Evolutionary conservation across 2,797 vertebrate species (phyloP).

Genomic region (Danio tinwini): DNA sequence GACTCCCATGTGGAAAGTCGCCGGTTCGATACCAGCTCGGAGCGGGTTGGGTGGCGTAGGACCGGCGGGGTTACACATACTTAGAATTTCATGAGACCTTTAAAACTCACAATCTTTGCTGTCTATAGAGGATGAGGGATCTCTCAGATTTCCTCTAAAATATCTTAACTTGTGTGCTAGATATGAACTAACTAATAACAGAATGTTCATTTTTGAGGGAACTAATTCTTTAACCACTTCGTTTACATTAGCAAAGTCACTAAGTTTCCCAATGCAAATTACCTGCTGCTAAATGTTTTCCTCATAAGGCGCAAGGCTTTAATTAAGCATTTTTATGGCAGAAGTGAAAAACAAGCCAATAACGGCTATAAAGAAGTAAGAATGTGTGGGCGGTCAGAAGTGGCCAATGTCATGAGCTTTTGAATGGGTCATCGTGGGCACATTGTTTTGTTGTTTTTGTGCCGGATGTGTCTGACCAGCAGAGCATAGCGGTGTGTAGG

Average conservation of each 20-base stretch:
- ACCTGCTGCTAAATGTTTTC: conserved; percentile 59
- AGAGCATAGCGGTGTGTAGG: conserved; percentile 12
- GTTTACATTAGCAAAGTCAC: background rate
- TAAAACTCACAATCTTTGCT: no score
- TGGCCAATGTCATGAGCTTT: background rate
- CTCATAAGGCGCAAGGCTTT: conserved; percentile 49
- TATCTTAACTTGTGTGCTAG: no score
- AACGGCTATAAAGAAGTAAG: conserved; percentile 28
- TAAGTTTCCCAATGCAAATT: background rate
- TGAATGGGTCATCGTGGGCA: conserved; percentile 13
- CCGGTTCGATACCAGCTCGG: no score
- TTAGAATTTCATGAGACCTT: no score
- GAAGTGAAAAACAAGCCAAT: conserved; percentile 20
- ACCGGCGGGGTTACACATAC: no score
- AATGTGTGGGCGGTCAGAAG: conserved; percentile 5
- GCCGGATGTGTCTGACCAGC: conserved; percentile 33
- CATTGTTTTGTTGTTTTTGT: conserved; percentile 15
- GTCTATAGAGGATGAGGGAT: no score
- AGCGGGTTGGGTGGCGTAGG: no score
- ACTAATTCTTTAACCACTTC: no score
- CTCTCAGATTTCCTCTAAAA: no score
- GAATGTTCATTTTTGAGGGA: no score
- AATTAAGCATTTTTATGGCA: conserved; percentile 27
- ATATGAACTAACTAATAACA: no score
- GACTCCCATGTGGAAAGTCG: no score